Percentiles rank a stretch among this genome's conserved stretches.
Conservation (phyloP, 1,140 invertebrate species). For the Notospermus geniculatus region DNA sequence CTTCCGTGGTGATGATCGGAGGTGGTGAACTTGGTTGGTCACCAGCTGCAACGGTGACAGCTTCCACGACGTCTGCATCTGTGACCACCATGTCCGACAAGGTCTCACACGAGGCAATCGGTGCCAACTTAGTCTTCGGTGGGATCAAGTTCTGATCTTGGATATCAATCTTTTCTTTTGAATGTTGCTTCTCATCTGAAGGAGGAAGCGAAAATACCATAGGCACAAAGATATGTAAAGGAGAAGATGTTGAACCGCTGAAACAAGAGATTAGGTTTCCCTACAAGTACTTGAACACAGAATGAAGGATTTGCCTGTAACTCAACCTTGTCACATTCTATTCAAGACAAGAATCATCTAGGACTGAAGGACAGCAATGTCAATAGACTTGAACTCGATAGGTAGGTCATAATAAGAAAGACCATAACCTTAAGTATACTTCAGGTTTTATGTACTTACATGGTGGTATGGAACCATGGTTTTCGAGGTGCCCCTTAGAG, state of each 20-base stretch:
- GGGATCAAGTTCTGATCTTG: constrained; percentile 29
- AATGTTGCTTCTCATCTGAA: constrained; percentile 40
- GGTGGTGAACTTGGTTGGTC: constrained; percentile 24
- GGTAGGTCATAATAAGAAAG: too few species aligned
- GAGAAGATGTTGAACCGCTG: too few species aligned
- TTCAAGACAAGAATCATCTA: too few species aligned
- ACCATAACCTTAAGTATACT: too few species aligned
- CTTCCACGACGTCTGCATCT: background rate
- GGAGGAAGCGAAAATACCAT: constrained; percentile 8
- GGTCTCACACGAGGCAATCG: constrained; percentile 54
- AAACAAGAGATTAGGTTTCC: background rate
- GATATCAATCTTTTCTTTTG: constrained; percentile 23
- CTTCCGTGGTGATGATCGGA: constrained; percentile 16
- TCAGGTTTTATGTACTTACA: constrained; percentile 1
- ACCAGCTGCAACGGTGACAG: background rate
- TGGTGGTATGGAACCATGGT: background rate
- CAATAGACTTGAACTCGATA: too few species aligned
- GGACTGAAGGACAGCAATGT: too few species aligned
- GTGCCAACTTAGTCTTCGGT: constrained; percentile 44
- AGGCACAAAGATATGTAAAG: too few species aligned
- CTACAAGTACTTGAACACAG: too few species aligned
- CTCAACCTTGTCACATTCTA: too few species aligned
- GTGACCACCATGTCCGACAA: constrained; percentile 33
- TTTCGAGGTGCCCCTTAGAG: too few species aligned
- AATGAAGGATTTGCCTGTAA: too few species aligned